A percentile compares a stretch with the other conserved stretches of the same genome.
phyloP scores from a whole-genome alignment of 2,888 invertebrate genomes.

The Acrobasis suavella region DNA sequence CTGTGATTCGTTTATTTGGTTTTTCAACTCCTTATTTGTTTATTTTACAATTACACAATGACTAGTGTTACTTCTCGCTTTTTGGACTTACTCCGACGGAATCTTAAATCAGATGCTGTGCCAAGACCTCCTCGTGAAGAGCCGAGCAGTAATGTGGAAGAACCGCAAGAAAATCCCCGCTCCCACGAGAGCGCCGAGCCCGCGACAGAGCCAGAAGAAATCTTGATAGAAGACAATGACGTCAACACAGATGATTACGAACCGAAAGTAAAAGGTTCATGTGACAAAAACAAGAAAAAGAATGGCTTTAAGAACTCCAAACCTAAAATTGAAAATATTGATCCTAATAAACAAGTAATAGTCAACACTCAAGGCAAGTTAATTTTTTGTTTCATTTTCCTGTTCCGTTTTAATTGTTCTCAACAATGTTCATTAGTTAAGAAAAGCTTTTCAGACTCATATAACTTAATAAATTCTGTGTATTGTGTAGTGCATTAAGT shows the following conservation, averaged over 20 bases:
- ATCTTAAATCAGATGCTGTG: slow-evolving; percentile 77
- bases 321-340: slow-evolving; percentile 35
- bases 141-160: slow-evolving; percentile 34
- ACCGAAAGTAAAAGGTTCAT: slow-evolving; percentile 38
- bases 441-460: too few relatives aligned
- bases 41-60: neutral
- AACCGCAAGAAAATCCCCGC: slow-evolving; percentile 33
- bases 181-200: slow-evolving; percentile 45
- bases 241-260: slow-evolving; percentile 47
- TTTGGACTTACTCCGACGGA: slow-evolving; percentile 63
- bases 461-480: too few relatives aligned
- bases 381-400: slow-evolving; percentile 3
- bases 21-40: neutral
- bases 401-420: slow-evolving; percentile 24
- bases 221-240: slow-evolving; percentile 49
- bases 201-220: slow-evolving; percentile 50
- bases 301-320: slow-evolving; percentile 29
- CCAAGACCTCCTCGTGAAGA: slow-evolving; percentile 71
- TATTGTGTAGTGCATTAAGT: too few relatives aligned
- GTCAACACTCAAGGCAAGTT: slow-evolving; percentile 67
- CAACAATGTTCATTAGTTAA: neutral
- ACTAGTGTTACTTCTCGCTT: slow-evolving; percentile 32
- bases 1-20: neutral
- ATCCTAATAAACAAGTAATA: slow-evolving; percentile 41
- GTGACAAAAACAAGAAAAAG: slow-evolving; percentile 43